Conservation (phyloP, 2,797 vertebrate genomes). For the Phrynocephalus guinanensis region DNA sequence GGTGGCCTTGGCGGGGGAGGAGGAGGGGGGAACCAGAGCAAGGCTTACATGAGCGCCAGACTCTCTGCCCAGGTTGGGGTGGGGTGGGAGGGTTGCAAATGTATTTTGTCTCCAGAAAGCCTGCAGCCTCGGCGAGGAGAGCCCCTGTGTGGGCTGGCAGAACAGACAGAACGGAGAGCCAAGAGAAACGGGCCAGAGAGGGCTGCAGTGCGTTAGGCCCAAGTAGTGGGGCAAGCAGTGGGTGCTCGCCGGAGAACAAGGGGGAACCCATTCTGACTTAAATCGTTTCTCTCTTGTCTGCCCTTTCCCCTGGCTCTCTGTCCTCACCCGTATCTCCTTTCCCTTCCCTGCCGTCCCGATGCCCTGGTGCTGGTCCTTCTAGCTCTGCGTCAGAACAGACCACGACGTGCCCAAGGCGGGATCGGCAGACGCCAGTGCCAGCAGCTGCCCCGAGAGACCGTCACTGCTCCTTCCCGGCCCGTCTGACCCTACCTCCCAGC, state of each 20-base stretch:
- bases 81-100: not conserved
- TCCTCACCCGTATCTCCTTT: constrained; percentile 43
- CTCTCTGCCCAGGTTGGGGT: not conserved
- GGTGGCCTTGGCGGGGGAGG: constrained; percentile 19
- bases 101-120: constrained; percentile 39
- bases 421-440: constrained; percentile 86
- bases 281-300: constrained; percentile 60
- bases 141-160: not conserved
- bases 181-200: constrained; percentile 42
- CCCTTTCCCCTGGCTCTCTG: constrained; percentile 35
- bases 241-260: not conserved
- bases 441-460: constrained; percentile 85
- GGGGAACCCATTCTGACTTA: constrained; percentile 43
- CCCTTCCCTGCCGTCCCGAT: constrained; percentile 24
- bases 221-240: constrained; percentile 12
- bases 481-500: constrained; percentile 83
- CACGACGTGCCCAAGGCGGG: constrained; percentile 83
- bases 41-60: constrained; percentile 27
- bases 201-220: constrained; percentile 5
- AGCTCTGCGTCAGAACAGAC: constrained; percentile 91
- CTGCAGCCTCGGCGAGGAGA: constrained; percentile 6
- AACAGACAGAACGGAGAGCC: not conserved
- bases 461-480: constrained; percentile 76
- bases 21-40: not conserved
- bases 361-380: constrained; percentile 61